Percentiles rank a stretch among this genome's conserved stretches.
Conservation (phyloP, 2,888 invertebrate species). For the Ferrisia virgata region DNA sequence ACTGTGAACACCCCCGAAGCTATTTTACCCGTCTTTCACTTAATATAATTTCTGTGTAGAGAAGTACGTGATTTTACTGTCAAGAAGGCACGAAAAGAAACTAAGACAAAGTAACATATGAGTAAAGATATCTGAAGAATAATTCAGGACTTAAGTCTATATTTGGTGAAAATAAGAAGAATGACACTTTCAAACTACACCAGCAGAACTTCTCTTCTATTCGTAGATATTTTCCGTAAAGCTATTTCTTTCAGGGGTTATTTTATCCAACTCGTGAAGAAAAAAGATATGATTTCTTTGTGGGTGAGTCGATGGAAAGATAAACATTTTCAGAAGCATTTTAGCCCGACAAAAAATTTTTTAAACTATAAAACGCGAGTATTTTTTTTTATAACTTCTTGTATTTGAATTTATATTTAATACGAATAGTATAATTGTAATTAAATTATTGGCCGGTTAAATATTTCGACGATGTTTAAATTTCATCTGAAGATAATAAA, state of each 20-base stretch:
- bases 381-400: too few relatives aligned
- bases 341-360: too few relatives aligned
- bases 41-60: conserved; percentile 46
- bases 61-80: conserved; percentile 42
- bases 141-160: conserved; percentile 45
- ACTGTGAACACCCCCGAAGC: neutral
- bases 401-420: too few relatives aligned
- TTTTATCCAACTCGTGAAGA: neutral
- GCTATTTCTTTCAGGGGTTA: neutral
- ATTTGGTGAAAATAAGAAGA: conserved; percentile 41
- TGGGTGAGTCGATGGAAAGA: neutral
- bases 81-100: conserved; percentile 42
- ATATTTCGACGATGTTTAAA: too few relatives aligned
- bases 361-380: too few relatives aligned
- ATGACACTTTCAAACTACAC: conserved; percentile 44
- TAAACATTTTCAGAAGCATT: too few relatives aligned
- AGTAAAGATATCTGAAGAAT: conserved; percentile 41
- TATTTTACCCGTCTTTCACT: conserved; percentile 40
- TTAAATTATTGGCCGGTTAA: too few relatives aligned
- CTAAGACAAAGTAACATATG: conserved; percentile 36
- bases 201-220: conserved; percentile 36
- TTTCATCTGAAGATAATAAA: neutral
- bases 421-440: too few relatives aligned
- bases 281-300: conserved; percentile 5
- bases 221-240: neutral